Base-by-base conservation (phyloP, 2,113 vertebrate species). In the Myodes glareolus region DNA sequence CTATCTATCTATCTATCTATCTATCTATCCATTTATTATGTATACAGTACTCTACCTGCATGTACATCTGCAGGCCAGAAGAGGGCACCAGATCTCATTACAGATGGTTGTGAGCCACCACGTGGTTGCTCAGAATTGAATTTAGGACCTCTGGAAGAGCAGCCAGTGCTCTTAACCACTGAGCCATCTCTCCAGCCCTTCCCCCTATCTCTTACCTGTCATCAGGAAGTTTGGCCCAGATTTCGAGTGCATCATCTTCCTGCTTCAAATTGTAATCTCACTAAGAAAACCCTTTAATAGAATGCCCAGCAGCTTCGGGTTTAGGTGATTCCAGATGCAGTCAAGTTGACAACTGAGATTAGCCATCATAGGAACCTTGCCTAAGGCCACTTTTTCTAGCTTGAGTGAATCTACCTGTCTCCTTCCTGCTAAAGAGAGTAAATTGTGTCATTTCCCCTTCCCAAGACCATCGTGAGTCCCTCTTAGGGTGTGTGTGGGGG, bases 401-500 rank as follows among this genome's bases (percentile, higher is more conserved):
- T 14, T 3, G 11, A 19, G n/a, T 75, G 77, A 94, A 77, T 96
- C 93, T 95, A 63, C 86, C 94, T 10, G 42, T 36, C 73, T 81
- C 13, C 12, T 78, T 89, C 80, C 65, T 92, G 87, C 50, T 72
- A 47, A 73, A 67, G 75, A 95, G 42, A 33, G 12, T 88, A 70
- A 36, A 90, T 16, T 27, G 63, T 58, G 19, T 58, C 58, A 58
- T 58, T 58, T 58, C 58, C 58, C 16, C 19, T 58, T 58, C 19
- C 58, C 58, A 21, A 5, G 19, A 1, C 58, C 6, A 6, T 50
- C 7, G 19, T 58, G 58, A 58, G 58, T 58, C 55, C 55, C 19
- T 58, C 55, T 58, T 58, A 58, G 55, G 55, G 55, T 58, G 55
- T 58, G 55, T 58, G 55, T 17, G 12, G 1, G 1, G 58, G 58